Evolutionary conservation across 1,140 invertebrate species (phyloP).

Genomic region (Meloidogyne hapla): DNA sequence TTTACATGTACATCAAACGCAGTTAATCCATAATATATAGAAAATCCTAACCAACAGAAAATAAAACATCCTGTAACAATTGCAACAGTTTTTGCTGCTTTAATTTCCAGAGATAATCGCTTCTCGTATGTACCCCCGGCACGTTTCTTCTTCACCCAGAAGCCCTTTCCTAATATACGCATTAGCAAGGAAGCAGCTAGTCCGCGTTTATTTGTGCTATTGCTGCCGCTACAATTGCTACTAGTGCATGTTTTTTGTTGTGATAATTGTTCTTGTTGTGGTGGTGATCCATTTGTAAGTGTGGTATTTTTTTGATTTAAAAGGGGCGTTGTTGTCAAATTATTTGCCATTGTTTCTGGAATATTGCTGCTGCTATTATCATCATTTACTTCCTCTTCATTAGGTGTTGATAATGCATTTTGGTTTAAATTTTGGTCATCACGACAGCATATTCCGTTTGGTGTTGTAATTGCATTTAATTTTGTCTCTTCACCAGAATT

Average conservation of each 20-base stretch:
- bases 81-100: slow-evolving; percentile 82
- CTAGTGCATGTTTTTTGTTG: neutral
- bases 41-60: slow-evolving; percentile 92
- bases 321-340: neutral
- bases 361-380: neutral
- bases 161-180: slow-evolving; percentile 44
- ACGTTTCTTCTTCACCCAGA: slow-evolving; percentile 32
- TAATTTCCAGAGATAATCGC: slow-evolving; percentile 61
- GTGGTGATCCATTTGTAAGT: neutral
- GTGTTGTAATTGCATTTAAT: slow-evolving; percentile 4
- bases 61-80: slow-evolving; percentile 96
- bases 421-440: neutral
- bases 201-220: slow-evolving; percentile 37
- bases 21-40: slow-evolving; percentile 78
- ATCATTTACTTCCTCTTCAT: neutral
- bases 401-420: neutral
- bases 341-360: slow-evolving; percentile 8
- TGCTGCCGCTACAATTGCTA: neutral
- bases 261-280: neutral
- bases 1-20: slow-evolving; percentile 70
- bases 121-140: slow-evolving; percentile 64
- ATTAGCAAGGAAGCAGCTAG: slow-evolving; percentile 43
- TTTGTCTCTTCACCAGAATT: slow-evolving; percentile 11
- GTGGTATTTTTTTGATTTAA: neutral
- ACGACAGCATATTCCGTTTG: neutral